Evolutionary conservation across 1,140 invertebrate species (phyloP).

Genomic region (Oryzaephilus surinamensis): DNA sequence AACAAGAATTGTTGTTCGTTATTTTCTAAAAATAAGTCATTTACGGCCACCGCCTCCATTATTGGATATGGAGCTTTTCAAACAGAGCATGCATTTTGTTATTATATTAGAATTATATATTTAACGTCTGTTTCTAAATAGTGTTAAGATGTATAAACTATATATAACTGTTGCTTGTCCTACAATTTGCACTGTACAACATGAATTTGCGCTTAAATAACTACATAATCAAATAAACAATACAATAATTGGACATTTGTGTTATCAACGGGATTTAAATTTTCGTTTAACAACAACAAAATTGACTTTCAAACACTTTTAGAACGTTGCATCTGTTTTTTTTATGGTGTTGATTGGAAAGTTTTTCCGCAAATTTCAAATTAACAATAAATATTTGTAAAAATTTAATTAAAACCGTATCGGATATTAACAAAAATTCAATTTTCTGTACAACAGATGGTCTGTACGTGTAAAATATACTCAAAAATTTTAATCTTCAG

Average conservation of each 20-base stretch:
- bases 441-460: too few species aligned
- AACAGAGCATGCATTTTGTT: too few species aligned
- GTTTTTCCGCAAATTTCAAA: not conserved
- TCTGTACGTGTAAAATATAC: too few species aligned
- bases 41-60: not conserved
- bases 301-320: not conserved
- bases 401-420: not conserved
- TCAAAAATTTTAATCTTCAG: too few species aligned
- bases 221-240: constrained; percentile 9
- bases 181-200: constrained; percentile 9
- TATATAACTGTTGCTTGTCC: constrained; percentile 8
- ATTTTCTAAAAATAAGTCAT: not conserved
- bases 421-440: not conserved
- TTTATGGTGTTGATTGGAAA: not conserved
- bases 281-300: not conserved
- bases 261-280: constrained; percentile 7
- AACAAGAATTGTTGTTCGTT: not conserved
- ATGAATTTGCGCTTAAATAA: constrained; percentile 10
- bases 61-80: not conserved
- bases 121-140: too few species aligned
- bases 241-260: constrained; percentile 3
- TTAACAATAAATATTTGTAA: not conserved
- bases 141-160: too few species aligned
- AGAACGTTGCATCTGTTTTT: too few species aligned
- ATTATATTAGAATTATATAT: not conserved